Conservation (phyloP, 2,797 vertebrate species). For the Numenius phaeopus region DNA sequence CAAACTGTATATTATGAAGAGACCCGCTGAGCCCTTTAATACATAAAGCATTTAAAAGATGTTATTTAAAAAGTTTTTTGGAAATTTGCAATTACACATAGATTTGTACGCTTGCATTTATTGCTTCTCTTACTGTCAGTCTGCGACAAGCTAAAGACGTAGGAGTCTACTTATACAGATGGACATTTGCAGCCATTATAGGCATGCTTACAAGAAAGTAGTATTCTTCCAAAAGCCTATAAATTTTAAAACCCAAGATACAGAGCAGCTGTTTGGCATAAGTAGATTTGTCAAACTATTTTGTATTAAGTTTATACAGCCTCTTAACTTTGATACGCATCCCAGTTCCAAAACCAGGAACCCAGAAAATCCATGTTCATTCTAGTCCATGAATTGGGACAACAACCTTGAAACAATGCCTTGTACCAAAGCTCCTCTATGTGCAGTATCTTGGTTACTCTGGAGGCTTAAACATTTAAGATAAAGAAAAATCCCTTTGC, state of each 20-base stretch:
- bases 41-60: constrained; percentile 39
- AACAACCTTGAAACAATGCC: not conserved
- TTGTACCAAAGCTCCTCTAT: not conserved
- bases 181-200: not conserved
- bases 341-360: not conserved
- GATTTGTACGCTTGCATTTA: constrained; percentile 13
- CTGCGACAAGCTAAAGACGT: not conserved
- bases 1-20: constrained; percentile 5
- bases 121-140: not conserved
- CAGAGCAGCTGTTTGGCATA: not conserved
- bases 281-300: not conserved
- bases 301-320: not conserved
- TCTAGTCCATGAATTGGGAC: not conserved
- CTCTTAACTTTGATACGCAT: not conserved
- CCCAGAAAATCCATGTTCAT: not conserved
- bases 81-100: constrained; percentile 26
- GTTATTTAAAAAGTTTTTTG: constrained; percentile 22
- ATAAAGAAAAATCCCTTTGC: not conserved
- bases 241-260: not conserved
- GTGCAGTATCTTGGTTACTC: not conserved
- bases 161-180: not conserved
- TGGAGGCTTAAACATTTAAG: not conserved
- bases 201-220: not conserved
- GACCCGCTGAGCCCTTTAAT: not conserved
- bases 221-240: not conserved